Conservation (phyloP, 2,113 vertebrate genomes). For the Scopus umbretta region DNA sequence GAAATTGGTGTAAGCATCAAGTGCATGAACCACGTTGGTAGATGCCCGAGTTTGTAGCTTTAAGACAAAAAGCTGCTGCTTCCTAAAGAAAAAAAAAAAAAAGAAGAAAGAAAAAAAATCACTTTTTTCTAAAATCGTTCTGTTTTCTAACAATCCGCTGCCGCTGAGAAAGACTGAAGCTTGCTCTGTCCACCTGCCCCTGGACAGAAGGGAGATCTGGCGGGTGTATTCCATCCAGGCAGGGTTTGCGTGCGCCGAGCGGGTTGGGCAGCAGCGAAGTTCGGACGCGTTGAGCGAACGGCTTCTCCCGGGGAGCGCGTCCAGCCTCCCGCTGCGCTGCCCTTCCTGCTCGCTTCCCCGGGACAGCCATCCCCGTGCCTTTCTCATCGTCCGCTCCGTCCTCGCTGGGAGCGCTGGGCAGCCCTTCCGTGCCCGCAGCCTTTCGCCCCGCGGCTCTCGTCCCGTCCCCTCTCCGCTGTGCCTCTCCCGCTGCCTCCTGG, state of each 20-base stretch:
- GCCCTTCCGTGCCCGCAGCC: background rate
- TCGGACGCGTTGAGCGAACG: rapidly evolving
- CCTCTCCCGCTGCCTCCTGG: background rate
- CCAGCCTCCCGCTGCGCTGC: background rate
- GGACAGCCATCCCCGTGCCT: too few relatives aligned
- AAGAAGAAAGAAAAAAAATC: too few relatives aligned
- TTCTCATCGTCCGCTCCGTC: background rate
- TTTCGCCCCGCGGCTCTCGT: rapidly evolving
- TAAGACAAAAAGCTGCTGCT: background rate
- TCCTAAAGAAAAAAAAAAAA: background rate
- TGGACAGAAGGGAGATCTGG: background rate
- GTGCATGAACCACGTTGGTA: rapidly evolving
- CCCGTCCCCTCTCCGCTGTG: background rate
- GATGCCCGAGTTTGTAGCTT: background rate
- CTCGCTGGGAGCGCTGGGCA: background rate
- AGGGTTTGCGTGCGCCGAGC: too few relatives aligned
- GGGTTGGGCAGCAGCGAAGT: background rate
- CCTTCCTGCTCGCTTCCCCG: background rate
- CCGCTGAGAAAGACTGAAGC: background rate
- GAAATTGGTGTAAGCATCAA: background rate
- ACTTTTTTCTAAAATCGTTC: background rate
- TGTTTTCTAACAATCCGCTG: background rate
- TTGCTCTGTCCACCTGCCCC: background rate
- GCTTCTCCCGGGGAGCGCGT: background rate
- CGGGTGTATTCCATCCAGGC: background rate